Evolutionary conservation across 2,797 vertebrate species (phyloP).

Genomic region (Novumbra hubbsi): DNA sequence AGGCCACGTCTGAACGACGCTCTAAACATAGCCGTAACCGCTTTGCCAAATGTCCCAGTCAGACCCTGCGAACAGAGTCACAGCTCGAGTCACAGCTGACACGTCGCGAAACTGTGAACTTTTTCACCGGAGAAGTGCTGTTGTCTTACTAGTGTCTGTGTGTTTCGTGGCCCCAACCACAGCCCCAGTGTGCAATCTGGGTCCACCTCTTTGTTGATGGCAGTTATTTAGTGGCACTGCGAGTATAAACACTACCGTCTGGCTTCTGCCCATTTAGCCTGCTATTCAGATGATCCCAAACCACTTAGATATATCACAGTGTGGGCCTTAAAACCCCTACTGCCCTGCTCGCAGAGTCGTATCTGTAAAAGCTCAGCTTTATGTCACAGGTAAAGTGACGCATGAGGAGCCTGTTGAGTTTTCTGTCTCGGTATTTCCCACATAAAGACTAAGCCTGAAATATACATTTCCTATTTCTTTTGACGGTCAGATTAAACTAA

Average conservation of each 20-base stretch:
- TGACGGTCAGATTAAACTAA: background rate
- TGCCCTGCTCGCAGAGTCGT: slow-evolving; percentile 21
- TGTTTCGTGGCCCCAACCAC: background rate
- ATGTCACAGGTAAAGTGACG: slow-evolving; percentile 31
- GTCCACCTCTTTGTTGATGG: slow-evolving; percentile 45
- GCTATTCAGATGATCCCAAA: background rate
- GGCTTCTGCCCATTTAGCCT: slow-evolving; percentile 23
- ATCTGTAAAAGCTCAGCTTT: slow-evolving; percentile 31
- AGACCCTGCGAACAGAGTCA: background rate
- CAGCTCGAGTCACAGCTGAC: background rate
- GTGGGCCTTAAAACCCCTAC: background rate
- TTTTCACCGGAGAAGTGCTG: slow-evolving; percentile 39
- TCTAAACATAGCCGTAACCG: background rate
- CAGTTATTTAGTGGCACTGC: slow-evolving; percentile 43
- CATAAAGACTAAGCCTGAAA: slow-evolving; percentile 24
- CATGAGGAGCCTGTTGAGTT: background rate
- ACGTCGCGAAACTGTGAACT: slow-evolving; percentile 23
- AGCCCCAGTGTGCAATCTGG: slow-evolving; percentile 42
- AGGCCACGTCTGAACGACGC: background rate
- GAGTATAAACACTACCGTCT: slow-evolving; percentile 39
- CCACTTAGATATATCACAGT: background rate
- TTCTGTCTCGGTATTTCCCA: slow-evolving; percentile 11
- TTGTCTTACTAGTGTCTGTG: background rate
- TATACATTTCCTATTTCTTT: background rate
- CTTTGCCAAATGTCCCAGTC: background rate